Conservation (phyloP, 2,113 vertebrate species). For the Ahaetulla prasina region DNA sequence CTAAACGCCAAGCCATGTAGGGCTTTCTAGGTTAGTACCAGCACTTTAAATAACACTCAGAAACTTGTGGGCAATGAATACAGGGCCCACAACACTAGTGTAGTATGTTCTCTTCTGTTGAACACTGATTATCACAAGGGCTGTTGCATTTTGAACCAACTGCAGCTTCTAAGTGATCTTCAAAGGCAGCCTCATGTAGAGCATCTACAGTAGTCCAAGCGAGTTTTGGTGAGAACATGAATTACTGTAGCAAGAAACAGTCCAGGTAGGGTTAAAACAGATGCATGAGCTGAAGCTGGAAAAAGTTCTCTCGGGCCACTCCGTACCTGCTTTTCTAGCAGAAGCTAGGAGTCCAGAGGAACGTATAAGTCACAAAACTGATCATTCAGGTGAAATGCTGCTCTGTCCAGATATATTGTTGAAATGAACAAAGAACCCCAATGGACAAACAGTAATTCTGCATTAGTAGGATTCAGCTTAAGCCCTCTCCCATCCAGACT, state of each 20-base stretch:
- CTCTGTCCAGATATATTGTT: background rate
- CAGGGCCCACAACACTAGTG: background rate
- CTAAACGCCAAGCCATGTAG: background rate
- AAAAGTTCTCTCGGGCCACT: background rate
- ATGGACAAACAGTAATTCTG: background rate
- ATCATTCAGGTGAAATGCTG: background rate
- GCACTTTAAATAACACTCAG: background rate
- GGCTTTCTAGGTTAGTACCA: background rate
- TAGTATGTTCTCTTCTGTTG: background rate
- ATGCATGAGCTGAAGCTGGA: background rate
- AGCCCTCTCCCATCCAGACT: background rate
- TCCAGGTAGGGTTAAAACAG: background rate
- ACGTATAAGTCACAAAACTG: background rate
- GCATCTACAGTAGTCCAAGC: background rate
- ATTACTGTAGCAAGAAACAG: background rate
- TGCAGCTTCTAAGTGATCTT: background rate
- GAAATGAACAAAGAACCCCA: background rate
- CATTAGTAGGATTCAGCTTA: background rate
- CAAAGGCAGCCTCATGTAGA: background rate
- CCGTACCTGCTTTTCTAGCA: background rate
- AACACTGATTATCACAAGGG: background rate
- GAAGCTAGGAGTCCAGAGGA: background rate
- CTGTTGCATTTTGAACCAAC: background rate
- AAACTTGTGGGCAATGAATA: background rate
- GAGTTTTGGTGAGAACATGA: background rate